Conservation (phyloP, 2,113 vertebrate genomes). For the Neofelis nebulosa region DNA sequence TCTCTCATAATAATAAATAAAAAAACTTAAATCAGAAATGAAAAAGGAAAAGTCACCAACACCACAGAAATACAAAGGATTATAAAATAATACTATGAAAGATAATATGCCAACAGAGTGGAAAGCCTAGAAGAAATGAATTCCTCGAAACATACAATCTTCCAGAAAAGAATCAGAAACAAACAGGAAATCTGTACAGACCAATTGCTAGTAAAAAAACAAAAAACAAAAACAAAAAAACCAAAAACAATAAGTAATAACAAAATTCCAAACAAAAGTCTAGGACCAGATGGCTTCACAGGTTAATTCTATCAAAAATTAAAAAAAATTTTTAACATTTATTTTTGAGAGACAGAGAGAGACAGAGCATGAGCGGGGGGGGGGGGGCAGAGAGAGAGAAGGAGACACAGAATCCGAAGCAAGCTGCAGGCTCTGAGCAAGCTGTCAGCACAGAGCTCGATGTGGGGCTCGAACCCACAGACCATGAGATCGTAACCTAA, state of each 20-base stretch:
- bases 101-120: neutral
- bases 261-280: neutral
- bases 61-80: neutral
- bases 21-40: neutral
- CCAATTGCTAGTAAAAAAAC: neutral
- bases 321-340: neutral
- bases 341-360: too few relatives aligned
- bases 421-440: too few relatives aligned
- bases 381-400: too few relatives aligned
- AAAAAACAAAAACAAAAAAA: neutral
- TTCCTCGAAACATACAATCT: neutral
- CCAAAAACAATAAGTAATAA: neutral
- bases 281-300: neutral
- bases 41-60: neutral
- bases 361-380: too few relatives aligned
- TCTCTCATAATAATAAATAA: too few relatives aligned
- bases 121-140: neutral
- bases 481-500: too few relatives aligned
- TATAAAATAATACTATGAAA: neutral
- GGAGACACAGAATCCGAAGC: too few relatives aligned
- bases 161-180: neutral
- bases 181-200: neutral
- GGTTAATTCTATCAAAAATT: neutral
- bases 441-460: too few relatives aligned
- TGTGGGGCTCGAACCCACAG: too few relatives aligned